Evolutionary conservation across 2,888 invertebrate species (phyloP).

Genomic region (Aleiodes leptofemur): DNA sequence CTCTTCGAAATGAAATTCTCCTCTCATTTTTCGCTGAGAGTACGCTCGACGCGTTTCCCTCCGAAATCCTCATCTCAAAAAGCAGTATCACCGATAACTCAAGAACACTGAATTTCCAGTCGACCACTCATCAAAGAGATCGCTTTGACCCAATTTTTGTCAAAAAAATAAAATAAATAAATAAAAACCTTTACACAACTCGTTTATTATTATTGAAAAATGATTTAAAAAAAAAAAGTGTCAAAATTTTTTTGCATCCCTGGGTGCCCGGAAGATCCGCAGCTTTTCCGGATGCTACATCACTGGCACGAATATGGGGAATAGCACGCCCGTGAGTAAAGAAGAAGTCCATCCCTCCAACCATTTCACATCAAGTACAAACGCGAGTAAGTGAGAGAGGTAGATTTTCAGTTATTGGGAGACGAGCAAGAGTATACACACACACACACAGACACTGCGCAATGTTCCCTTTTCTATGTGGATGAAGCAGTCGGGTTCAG

Average conservation of each 20-base stretch:
- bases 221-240: neutral
- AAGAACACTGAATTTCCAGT: conserved; percentile 27
- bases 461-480: conserved; percentile 56
- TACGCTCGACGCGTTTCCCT: no score
- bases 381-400: conserved; percentile 49
- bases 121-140: conserved; percentile 31
- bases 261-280: conserved; percentile 57
- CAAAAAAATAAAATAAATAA: neutral
- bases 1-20: no score
- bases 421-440: conserved; percentile 20
- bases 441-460: conserved; percentile 17
- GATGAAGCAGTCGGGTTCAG: conserved; percentile 58
- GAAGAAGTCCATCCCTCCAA: neutral
- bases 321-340: conserved; percentile 25
- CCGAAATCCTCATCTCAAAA: neutral
- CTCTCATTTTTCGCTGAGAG: no score
- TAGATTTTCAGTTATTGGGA: conserved; percentile 62
- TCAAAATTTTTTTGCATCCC: conserved; percentile 47
- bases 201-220: no score
- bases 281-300: conserved; percentile 72
- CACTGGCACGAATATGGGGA: conserved; percentile 62
- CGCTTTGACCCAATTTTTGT: conserved; percentile 30
- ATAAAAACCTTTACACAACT: neutral
- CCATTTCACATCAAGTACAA: neutral
- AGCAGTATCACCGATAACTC: conserved; percentile 1